Base-by-base conservation (phyloP, 35 echinoderm and acorn worm genomes). In the Apostichopus japonicus region DNA sequence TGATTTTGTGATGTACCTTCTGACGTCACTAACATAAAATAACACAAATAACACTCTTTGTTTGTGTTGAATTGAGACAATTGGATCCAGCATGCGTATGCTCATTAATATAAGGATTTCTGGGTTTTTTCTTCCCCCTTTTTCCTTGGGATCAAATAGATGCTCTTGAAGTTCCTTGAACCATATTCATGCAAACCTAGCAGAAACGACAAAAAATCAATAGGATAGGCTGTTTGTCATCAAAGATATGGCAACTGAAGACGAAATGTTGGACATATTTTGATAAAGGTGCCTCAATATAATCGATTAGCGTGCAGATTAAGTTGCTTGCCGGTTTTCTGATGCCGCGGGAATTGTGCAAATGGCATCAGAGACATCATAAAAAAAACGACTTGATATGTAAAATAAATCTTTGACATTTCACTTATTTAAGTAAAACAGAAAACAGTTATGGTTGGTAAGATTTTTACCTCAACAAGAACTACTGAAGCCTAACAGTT, bases 391-490 rank as follows among this genome's bases (percentile, higher is more conserved):
- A 75, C 14, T 23, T 75, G 71, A 75, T 75, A 75, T 75, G 71
- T 75, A 75, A 75, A 75, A 75, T 75, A 75, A 75, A 75, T 75
- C 71, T 75, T 75, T 75, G 71, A 75, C 71, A 75, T 75, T 75
- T 75, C 22, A 75, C 22, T 75, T 75, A 61, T 61, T 61, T 61
- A 61, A 61, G 57, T 7, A 61, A 13, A 13, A 13, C 8, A 13
- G 13, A 61, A 61, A 61, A 61, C 57, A 61, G 57, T 13, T 13
- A 8, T 61, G 57, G 57, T 8, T 10, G 7, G 13, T 61, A 61
- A 13, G 57, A 61, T 61, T 61, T 61, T 61, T 13, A 44, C 33
- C 33, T 44, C 33, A 4, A 44, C 33, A 44, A 44, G 33, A 44
- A 44, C 33, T 44, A 44, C 33, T 44, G 33, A 44, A 44, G 33